A percentile compares a stretch with the other conserved stretches of the same genome.
phyloP scores from a whole-genome alignment of 2,888 invertebrate genomes.

The Fragum fragum region DNA sequence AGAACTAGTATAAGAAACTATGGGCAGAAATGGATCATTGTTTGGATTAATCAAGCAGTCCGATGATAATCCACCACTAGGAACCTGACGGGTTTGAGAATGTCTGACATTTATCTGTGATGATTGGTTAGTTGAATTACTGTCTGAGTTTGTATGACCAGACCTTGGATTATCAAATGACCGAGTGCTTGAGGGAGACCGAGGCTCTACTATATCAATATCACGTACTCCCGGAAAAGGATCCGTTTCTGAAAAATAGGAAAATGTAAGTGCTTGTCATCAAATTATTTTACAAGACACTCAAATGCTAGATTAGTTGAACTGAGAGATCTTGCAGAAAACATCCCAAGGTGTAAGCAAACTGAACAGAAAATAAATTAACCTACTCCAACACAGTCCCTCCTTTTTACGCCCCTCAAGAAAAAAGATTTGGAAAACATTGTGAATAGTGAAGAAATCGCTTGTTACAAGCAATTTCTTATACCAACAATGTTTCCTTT shows the following conservation, averaged over 20 bases:
- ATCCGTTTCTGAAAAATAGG: slow-evolving; percentile 14
- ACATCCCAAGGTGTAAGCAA: no score
- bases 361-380: no score
- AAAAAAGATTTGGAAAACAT: no score
- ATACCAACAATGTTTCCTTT: no score
- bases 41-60: slow-evolving; percentile 12
- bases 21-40: slow-evolving; percentile 16
- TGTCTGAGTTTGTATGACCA: neutral
- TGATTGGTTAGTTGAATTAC: neutral
- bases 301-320: no score
- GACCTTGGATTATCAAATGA: neutral
- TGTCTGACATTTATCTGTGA: neutral
- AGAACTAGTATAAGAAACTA: neutral
- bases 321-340: no score
- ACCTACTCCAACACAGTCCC: no score
- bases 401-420: no score
- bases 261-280: neutral
- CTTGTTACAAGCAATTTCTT: no score
- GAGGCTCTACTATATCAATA: slow-evolving; percentile 24
- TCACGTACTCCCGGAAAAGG: slow-evolving; percentile 16
- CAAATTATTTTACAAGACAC: no score
- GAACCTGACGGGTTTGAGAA: neutral
- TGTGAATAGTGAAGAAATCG: no score
- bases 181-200: slow-evolving; percentile 1
- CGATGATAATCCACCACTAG: neutral